These are phyloP conservation scores for Sitobion miscanthi DNA, from an alignment of 1,140 invertebrate species.

Conservation along the genomic window DNA sequence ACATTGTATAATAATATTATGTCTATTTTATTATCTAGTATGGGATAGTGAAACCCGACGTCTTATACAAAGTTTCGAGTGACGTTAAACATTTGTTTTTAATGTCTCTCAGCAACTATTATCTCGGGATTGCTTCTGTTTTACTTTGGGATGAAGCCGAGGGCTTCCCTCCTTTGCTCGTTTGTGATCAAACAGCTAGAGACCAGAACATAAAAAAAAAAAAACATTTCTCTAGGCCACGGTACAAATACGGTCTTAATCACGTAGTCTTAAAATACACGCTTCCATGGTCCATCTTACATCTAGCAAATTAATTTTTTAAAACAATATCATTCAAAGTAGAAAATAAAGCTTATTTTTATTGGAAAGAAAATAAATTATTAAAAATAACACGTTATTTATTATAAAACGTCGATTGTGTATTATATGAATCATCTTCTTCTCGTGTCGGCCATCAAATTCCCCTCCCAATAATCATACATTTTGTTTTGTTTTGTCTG, in stretches of 20 bases:
- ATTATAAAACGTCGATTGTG: neutral
- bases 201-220: neutral
- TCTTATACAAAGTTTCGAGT: neutral
- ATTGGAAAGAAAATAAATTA: neutral
- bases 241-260: neutral
- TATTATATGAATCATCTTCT: neutral
- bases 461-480: no score
- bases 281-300: neutral
- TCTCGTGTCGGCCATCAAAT: no score
- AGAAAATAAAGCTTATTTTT: neutral
- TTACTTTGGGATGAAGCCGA: neutral
- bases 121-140: neutral
- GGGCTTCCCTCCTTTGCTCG: neutral
- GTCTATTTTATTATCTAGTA: neutral
- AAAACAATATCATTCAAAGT: neutral
- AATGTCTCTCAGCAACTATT: neutral
- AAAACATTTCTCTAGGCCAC: neutral
- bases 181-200: neutral
- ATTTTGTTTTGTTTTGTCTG: no score
- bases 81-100: constrained; percentile 15
- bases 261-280: neutral
- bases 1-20: neutral
- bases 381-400: neutral
- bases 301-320: neutral
- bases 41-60: neutral